Base-by-base conservation (phyloP, 1,140 invertebrate genomes). In the Yoshiicerus persimilis region DNA sequence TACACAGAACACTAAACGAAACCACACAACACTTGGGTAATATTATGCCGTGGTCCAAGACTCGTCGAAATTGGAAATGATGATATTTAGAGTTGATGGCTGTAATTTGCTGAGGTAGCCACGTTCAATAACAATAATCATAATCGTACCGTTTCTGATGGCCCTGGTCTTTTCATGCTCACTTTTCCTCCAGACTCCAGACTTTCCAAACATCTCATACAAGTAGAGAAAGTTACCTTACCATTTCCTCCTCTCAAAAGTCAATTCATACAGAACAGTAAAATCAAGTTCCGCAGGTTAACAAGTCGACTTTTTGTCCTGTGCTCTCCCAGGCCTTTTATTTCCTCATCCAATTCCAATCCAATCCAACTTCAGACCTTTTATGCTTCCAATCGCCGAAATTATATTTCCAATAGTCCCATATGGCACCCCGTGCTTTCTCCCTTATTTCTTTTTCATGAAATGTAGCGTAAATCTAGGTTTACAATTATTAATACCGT, bases 71-170 rank as follows among this genome's bases (percentile, higher is more conserved):
- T 80, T 36, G 75, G 75, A 80, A 80, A 80, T 38, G 75, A 80
- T 80, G 75, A 80, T 80, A 80, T 80, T 80, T 80, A 80, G 32
- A 36, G 2, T 32, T n/a, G 75, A 80, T 80, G 30, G 75, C 32
- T 80, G 32, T 38, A 80, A 34, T 80, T 80, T 80, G 75, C 34
- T 80, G 32, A 80, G 64, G 64, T 70, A 80, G 75, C 27, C 32
- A 80, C 75, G 75, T 36, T 34, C 32, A 36, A 80, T 80, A 80
- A 80, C 75, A 80, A 34, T 80, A 80, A 80, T 80, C 75, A 80
- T 80, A 80, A 80, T 36, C 75, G 32, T 80, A 38, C 32, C 75
- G 38, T 80, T 80, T 80, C 16, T 36, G 75, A 80, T 80, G 66
- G n/a, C 34, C 20, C 16, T n/a, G 32, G 34, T 41, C 39, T 2